phyloP scores from a whole-genome alignment of 2,888 invertebrate species.

The Camptogramma bilineatum region DNA sequence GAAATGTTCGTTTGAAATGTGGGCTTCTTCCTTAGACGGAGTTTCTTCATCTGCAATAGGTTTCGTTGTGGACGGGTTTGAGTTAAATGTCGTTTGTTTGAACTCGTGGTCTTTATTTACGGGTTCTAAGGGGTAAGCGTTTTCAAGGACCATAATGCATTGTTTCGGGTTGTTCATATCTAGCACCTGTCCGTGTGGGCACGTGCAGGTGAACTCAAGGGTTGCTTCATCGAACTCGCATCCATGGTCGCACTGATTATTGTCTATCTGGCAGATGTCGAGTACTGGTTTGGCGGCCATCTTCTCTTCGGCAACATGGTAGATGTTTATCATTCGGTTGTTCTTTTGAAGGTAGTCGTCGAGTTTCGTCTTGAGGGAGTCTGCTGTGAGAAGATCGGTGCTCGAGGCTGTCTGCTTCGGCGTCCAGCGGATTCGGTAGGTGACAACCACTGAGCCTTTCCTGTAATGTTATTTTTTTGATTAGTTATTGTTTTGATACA shows the following conservation, averaged over 20 bases:
- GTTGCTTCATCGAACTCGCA: constrained; percentile 88
- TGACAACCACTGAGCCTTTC: constrained; percentile 87
- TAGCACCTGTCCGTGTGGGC: constrained; percentile 82
- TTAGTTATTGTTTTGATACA: neutral
- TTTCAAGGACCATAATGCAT: constrained; percentile 71
- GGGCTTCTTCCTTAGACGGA: constrained; percentile 52
- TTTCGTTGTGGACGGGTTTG: constrained; percentile 56
- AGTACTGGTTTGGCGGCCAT: constrained; percentile 76
- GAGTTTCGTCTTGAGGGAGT: constrained; percentile 76
- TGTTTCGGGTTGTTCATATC: constrained; percentile 71
- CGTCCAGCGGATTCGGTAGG: constrained; percentile 88
- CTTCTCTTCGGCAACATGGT: constrained; percentile 80
- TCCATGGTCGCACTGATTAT: constrained; percentile 87
- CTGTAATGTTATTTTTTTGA: constrained; percentile 64
- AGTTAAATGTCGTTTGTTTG: constrained; percentile 54
- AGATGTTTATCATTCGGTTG: constrained; percentile 82
- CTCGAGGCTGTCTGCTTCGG: constrained; percentile 77
- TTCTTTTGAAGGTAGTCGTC: constrained; percentile 77
- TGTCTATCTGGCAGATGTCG: constrained; percentile 88
- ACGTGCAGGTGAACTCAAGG: constrained; percentile 88
- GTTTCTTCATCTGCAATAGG: constrained; percentile 58
- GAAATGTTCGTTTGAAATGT: constrained; percentile 52
- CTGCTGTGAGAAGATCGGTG: constrained; percentile 81
- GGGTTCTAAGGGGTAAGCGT: constrained; percentile 42
- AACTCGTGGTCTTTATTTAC: constrained; percentile 47